Evolutionary conservation across 2,888 invertebrate species (phyloP).

Genomic region (Slavum lentiscoides): DNA sequence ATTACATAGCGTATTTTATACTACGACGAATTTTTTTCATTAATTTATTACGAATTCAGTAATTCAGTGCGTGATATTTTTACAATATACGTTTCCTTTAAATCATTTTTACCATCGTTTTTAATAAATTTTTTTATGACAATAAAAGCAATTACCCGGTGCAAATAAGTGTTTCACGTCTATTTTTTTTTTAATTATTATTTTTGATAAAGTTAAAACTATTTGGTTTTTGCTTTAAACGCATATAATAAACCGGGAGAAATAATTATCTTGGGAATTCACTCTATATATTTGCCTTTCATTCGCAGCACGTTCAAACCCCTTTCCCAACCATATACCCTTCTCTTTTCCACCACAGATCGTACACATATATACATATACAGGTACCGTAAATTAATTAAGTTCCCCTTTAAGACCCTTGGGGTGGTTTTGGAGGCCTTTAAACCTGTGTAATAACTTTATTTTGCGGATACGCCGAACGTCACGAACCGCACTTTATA

Average conservation of each 20-base stretch:
- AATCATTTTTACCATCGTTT: neutral
- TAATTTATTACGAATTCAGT: no score
- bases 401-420: neutral
- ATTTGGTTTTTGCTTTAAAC: neutral
- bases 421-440: no score
- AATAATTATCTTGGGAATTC: slow-evolving; percentile 27
- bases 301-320: neutral
- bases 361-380: neutral
- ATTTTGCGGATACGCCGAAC: neutral
- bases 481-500: neutral
- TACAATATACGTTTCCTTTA: neutral
- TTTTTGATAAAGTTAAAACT: slow-evolving; percentile 4
- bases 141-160: neutral
- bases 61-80: no score
- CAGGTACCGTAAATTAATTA: slow-evolving; percentile 17
- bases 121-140: neutral
- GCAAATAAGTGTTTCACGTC: neutral
- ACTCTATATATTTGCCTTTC: neutral
- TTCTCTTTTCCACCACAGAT: neutral
- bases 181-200: slow-evolving; percentile 18
- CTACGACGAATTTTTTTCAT: no score
- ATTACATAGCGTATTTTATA: no score
- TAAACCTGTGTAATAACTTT: slow-evolving; percentile 10
- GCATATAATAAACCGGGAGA: slow-evolving; percentile 7
- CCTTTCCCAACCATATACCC: no score